Percentiles rank a stretch among this genome's conserved stretches.
These are phyloP conservation scores for Nymphicus hollandicus DNA, from an alignment of 2,113 vertebrate species.

Conservation along the genomic window DNA sequence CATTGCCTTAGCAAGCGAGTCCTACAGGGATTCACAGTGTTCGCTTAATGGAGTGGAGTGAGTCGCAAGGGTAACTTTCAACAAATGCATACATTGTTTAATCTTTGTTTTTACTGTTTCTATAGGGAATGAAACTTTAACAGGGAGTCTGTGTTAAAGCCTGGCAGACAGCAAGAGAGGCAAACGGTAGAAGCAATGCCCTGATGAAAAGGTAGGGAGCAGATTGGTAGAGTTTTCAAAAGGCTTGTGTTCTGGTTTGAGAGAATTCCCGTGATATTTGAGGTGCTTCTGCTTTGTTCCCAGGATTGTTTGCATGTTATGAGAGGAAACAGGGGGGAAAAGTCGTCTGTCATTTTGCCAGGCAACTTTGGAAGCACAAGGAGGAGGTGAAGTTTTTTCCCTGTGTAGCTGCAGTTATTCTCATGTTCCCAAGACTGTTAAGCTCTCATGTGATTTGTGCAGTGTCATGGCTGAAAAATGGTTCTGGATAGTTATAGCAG, in stretches of 20 bases:
- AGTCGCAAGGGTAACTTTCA: neutral
- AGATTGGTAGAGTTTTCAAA: neutral
- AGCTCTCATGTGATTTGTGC: neutral
- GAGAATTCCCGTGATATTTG: neutral
- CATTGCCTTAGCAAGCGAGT: neutral
- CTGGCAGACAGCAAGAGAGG: neutral
- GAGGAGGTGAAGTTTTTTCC: neutral
- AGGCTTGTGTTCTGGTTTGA: neutral
- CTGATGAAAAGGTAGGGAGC: constrained; percentile 54
- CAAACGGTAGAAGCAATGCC: constrained; percentile 49
- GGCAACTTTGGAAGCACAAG: neutral
- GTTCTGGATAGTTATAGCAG: neutral
- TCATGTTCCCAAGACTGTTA: neutral
- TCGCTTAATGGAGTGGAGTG: neutral
- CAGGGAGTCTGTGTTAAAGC: neutral
- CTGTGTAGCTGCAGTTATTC: neutral
- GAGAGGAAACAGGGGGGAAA: neutral
- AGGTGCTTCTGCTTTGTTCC: neutral
- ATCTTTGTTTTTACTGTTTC: constrained; percentile 31
- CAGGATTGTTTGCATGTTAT: neutral
- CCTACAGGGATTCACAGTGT: neutral
- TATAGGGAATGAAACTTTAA: constrained; percentile 56
- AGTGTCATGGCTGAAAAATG: neutral
- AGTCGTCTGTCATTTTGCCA: neutral
- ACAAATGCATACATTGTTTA: neutral